Conservation (phyloP, 1,140 invertebrate genomes). For the Leptinotarsa lineolata region DNA sequence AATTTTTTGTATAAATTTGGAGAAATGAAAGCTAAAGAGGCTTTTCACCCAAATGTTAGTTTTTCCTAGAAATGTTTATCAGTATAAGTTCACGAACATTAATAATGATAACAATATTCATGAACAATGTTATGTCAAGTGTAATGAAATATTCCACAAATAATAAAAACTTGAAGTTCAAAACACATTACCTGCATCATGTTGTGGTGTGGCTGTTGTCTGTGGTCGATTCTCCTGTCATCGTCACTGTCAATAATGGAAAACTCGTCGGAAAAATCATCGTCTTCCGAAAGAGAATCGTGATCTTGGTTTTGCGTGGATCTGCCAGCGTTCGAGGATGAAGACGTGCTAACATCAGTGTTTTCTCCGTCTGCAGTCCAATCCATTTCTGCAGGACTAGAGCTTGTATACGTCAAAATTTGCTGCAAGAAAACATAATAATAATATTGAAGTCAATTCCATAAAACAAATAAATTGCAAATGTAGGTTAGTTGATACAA, state of each 20-base stretch:
- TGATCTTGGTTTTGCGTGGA: slow-evolving; percentile 41
- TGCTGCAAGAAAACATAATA: slow-evolving; percentile 9
- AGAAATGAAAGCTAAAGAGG: too few species aligned
- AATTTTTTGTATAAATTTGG: too few species aligned
- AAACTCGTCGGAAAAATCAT: slow-evolving; percentile 55
- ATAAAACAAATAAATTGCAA: too few species aligned
- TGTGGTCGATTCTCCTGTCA: slow-evolving; percentile 45
- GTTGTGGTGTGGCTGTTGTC: slow-evolving; percentile 34
- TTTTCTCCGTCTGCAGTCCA: slow-evolving; percentile 52
- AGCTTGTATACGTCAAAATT: slow-evolving; percentile 5
- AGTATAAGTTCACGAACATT: too few species aligned
- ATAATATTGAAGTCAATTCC: too few species aligned
- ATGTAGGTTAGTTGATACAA: too few species aligned
- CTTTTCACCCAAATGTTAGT: too few species aligned
- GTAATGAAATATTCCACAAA: too few species aligned
- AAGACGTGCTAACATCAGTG: slow-evolving; percentile 51
- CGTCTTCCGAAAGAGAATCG: slow-evolving; percentile 55
- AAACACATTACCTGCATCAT: slow-evolving; percentile 12
- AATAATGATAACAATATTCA: too few species aligned
- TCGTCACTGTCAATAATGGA: slow-evolving; percentile 55
- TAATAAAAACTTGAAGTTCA: too few species aligned
- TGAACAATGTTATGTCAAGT: too few species aligned
- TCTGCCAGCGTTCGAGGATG: slow-evolving; percentile 41
- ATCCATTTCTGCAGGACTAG: slow-evolving; percentile 44
- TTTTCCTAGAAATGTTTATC: too few species aligned